Conservation (phyloP, 1,140 invertebrate species). For the Homarus americanus region DNA sequence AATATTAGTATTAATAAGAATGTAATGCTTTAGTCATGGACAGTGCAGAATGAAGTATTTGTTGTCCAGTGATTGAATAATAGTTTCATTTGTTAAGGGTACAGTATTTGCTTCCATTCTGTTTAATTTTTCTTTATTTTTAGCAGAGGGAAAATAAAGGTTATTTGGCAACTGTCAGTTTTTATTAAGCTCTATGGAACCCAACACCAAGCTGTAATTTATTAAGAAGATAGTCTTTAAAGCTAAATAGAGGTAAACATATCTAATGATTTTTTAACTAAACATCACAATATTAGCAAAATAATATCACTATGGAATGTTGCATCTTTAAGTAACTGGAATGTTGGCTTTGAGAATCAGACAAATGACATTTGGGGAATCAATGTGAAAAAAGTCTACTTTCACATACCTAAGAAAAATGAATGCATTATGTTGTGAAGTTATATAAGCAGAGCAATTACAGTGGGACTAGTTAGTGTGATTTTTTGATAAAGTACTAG, state of each 20-base stretch:
- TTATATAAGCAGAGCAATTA: not conserved
- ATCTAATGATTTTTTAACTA: slow-evolving; percentile 27
- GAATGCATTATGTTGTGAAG: not conserved
- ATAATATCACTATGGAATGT: slow-evolving; percentile 26
- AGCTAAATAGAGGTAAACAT: slow-evolving; percentile 47
- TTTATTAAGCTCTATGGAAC: slow-evolving; percentile 42
- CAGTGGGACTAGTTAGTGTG: not conserved
- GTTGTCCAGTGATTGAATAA: too few relatives aligned
- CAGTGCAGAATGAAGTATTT: too few relatives aligned
- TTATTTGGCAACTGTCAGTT: not conserved
- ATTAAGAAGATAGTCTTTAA: slow-evolving; percentile 30
- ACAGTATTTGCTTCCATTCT: too few relatives aligned
- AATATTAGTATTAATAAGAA: too few relatives aligned
- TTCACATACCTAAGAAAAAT: not conserved
- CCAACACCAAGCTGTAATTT: slow-evolving; percentile 22
- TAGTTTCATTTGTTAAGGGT: too few relatives aligned
- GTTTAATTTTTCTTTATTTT: too few relatives aligned
- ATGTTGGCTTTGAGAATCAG: slow-evolving; percentile 41
- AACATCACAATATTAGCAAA: slow-evolving; percentile 41
- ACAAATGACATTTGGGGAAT: slow-evolving; percentile 5
- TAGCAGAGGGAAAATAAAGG: slow-evolving; percentile 1
- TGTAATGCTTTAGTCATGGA: too few relatives aligned
- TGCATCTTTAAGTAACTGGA: slow-evolving; percentile 22
- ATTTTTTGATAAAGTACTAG: not conserved
- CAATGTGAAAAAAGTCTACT: not conserved